These are phyloP conservation scores for Mustela nigripes DNA, from an alignment of 2,113 vertebrate genomes.

Conservation along the genomic window DNA sequence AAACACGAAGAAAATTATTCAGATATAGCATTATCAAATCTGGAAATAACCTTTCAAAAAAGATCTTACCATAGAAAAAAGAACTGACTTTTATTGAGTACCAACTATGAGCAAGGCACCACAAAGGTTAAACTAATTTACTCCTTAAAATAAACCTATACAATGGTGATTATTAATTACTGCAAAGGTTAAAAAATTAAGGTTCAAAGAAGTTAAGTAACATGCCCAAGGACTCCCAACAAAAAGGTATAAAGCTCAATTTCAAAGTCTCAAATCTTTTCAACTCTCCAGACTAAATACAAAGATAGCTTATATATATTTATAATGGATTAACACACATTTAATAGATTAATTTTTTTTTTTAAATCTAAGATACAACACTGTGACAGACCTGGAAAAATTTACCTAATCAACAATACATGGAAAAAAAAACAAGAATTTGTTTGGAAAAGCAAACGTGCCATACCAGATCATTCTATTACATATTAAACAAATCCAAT, in stretches of 20 bases:
- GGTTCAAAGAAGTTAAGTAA: background rate
- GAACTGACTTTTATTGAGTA: background rate
- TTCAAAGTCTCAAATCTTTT: constrained; percentile 15
- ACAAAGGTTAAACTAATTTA: background rate
- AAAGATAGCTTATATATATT: background rate
- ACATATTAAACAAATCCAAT: constrained; percentile 10
- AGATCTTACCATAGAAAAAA: constrained; percentile 10
- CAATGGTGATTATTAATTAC: background rate
- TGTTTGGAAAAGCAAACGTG: background rate
- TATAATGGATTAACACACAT: background rate
- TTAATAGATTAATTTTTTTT: background rate
- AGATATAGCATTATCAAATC: background rate
- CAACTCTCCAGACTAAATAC: background rate
- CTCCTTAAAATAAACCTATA: constrained; percentile 12
- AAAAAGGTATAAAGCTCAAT: constrained; percentile 29
- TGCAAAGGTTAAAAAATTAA: constrained; percentile 32
- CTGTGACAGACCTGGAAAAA: background rate
- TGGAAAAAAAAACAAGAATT: constrained; percentile 4
- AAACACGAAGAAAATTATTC: constrained; percentile 47
- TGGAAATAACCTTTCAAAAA: background rate
- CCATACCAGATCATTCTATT: background rate
- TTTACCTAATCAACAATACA: background rate
- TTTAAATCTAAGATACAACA: constrained; percentile 22
- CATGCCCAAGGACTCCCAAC: background rate
- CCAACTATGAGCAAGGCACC: background rate